These are phyloP conservation scores for Ctenodactylus gundi DNA, from an alignment of 2,113 vertebrate genomes.

Conservation along the genomic window DNA sequence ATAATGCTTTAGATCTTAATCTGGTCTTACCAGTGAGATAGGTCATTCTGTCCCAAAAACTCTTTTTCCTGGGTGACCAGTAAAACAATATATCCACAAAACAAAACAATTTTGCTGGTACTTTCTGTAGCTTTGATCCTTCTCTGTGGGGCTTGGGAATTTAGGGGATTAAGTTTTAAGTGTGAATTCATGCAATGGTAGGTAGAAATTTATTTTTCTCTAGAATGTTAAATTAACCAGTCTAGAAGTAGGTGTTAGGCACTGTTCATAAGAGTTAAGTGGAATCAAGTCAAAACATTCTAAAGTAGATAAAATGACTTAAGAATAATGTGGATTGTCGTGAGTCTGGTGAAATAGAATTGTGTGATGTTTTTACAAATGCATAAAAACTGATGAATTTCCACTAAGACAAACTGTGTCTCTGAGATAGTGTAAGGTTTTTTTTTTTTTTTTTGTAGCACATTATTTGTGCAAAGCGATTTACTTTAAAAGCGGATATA, in stretches of 20 bases:
- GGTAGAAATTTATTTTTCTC: not conserved
- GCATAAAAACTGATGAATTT: too few relatives aligned
- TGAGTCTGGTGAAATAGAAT: not conserved
- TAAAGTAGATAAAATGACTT: not conserved
- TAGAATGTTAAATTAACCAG: not conserved
- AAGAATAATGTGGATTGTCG: not conserved
- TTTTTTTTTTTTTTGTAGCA: not conserved
- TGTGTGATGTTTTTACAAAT: not conserved
- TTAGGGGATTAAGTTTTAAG: not conserved
- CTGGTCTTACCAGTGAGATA: not conserved
- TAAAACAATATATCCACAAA: not conserved
- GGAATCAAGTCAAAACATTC: not conserved
- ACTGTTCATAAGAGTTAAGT: not conserved
- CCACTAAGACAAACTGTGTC: not conserved
- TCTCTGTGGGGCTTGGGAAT: not conserved
- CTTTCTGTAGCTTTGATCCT: not conserved
- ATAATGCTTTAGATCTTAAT: not conserved
- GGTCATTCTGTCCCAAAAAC: not conserved
- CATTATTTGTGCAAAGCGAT: conserved; percentile 62
- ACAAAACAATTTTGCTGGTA: not conserved
- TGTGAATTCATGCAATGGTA: not conserved
- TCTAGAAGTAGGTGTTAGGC: not conserved
- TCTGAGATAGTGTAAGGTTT: not conserved
- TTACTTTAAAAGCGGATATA: conserved; percentile 67
- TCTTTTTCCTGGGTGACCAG: not conserved